Evolutionary conservation across 2,113 vertebrate species (phyloP), one percentile per base, ranked within the genome.

Genomic region (Xenopus borealis): DNA sequence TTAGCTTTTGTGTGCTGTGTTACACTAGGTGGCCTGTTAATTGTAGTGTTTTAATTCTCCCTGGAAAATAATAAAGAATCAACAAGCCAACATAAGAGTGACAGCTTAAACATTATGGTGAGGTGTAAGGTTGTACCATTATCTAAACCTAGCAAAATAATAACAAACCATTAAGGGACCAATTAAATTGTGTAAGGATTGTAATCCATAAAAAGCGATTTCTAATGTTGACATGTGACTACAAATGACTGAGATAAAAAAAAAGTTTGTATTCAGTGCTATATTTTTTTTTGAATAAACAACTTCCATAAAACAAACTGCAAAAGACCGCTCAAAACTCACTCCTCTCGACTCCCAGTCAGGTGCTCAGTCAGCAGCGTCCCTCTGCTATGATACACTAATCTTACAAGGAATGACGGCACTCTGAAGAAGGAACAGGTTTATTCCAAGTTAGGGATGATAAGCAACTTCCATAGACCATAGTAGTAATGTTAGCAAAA

Each of bases 181-280:
- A 75, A 67, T 68, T 75, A 67, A 74, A 75, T 61, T 75, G 72
- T 9, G 13, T 75, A 59, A 58, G 5, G 53, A 50, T 75, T 61
- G 55, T 61, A 50, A 20, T 67, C 53, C 20, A 5, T 40, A 40
- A 40, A 40, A 61, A 19, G 20, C 17, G 14, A 27, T 4, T 40
- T 59, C 27, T 68, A 30, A 14, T 16, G 62, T 3, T 20, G 30
- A 64, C 10, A 68, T 30, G 14, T 30, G 14, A 68, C 30, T 53
- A 53, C 14, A 27, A 67, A 67, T 67, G 46, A 67, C 9, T 2
- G 27, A 68, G 20, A 27, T 16, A 14, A 45, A 30, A 44, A 19
- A 68, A 7, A n/a, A 23, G 12, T 62, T 23, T 62, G 4, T 62
- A 62, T 62, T 50, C 47, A 40, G 7, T 6, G 33, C 33, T 40